These are phyloP conservation scores for Gasteruption jaculator DNA, from an alignment of 2,888 invertebrate species.

Conservation along the genomic window DNA sequence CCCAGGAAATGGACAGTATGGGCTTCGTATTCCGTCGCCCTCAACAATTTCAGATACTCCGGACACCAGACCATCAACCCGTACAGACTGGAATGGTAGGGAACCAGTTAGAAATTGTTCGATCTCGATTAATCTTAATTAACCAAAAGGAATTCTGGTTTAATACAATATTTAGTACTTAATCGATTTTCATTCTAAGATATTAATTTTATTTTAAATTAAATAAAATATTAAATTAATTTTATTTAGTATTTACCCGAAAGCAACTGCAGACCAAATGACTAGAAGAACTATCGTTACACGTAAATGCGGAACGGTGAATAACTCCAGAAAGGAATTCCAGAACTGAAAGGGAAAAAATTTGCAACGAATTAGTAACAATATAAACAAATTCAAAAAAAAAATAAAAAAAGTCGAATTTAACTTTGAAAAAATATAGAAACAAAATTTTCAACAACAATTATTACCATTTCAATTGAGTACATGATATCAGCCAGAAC, in stretches of 20 bases:
- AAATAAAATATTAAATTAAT: no score
- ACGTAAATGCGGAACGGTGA: slow-evolving; percentile 61
- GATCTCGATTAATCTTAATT: no score
- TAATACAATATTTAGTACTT: slow-evolving; percentile 20
- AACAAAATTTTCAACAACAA: no score
- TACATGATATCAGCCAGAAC: slow-evolving; percentile 53
- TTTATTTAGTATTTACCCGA: slow-evolving; percentile 54
- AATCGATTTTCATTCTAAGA: not conserved
- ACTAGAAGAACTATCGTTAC: slow-evolving; percentile 62
- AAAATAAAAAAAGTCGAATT: slow-evolving; percentile 25
- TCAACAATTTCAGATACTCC: slow-evolving; percentile 51
- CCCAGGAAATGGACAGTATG: slow-evolving; percentile 40
- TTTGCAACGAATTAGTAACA: slow-evolving; percentile 39
- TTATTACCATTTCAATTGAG: slow-evolving; percentile 51
- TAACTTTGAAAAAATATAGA: not conserved
- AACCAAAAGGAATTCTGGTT: slow-evolving; percentile 33
- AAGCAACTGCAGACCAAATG: slow-evolving; percentile 57
- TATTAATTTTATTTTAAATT: no score
- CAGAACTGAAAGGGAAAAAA: slow-evolving; percentile 58
- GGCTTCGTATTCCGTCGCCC: slow-evolving; percentile 49
- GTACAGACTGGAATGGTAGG: slow-evolving; percentile 54
- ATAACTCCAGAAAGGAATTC: slow-evolving; percentile 66
- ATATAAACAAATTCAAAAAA: slow-evolving; percentile 41
- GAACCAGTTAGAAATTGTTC: no score
- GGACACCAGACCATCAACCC: slow-evolving; percentile 60